Percentiles rank a stretch among this genome's conserved stretches.
phyloP scores from a whole-genome alignment of 2,113 vertebrate genomes.

The Ammospiza caudacuta region DNA sequence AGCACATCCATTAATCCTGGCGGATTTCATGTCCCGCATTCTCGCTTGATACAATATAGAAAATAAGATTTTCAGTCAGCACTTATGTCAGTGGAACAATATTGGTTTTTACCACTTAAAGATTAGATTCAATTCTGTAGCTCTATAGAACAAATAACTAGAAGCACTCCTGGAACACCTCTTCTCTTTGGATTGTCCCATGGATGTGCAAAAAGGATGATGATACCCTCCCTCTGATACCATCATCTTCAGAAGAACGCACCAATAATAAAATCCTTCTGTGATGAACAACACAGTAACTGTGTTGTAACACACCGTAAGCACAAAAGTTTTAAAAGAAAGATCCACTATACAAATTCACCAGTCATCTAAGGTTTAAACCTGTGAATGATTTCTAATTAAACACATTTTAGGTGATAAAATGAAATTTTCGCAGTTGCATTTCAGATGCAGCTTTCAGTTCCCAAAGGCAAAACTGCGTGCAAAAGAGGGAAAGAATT shows the following conservation, averaged over 20 bases:
- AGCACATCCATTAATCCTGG: background rate
- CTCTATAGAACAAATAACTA: background rate
- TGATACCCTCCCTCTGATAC: background rate
- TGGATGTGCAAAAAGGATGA: background rate
- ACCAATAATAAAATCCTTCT: background rate
- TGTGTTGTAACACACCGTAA: background rate
- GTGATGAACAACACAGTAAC: background rate
- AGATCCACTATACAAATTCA: background rate
- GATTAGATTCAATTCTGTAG: background rate
- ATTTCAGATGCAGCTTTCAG: background rate
- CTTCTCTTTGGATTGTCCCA: background rate
- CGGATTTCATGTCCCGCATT: background rate
- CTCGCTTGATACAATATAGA: background rate
- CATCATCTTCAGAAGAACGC: background rate
- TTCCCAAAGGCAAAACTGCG: background rate
- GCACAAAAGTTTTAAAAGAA: background rate
- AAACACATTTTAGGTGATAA: background rate
- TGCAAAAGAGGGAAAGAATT: background rate
- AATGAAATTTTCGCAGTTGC: background rate
- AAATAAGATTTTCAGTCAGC: background rate
- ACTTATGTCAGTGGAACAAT: background rate
- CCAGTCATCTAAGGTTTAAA: background rate
- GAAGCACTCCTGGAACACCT: background rate
- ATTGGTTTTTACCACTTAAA: background rate
- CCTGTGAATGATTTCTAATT: background rate